Conservation (phyloP, 2,113 vertebrate species). For the Toxotes jaculatrix region DNA sequence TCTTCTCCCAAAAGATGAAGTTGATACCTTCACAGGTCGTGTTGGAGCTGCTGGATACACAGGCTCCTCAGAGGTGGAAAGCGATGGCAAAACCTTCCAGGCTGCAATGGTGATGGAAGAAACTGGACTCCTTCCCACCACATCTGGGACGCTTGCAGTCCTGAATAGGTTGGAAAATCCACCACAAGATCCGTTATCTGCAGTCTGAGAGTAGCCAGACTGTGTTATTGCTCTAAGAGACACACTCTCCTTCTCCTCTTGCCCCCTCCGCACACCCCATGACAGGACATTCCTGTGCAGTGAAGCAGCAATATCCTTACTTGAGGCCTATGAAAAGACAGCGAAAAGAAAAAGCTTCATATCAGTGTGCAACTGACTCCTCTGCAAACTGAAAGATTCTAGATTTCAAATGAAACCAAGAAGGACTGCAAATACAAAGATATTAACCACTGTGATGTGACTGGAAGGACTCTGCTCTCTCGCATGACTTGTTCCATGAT, state of each 20-base stretch:
- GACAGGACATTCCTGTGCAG: slow-evolving; percentile 73
- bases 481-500: slow-evolving; percentile 19
- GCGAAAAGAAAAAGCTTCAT: slow-evolving; percentile 23
- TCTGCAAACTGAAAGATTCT: slow-evolving; percentile 27
- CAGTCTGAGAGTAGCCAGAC: slow-evolving; percentile 46
- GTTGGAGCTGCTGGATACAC: slow-evolving; percentile 12
- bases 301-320: slow-evolving; percentile 56
- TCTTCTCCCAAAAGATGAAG: slow-evolving; percentile 17
- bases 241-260: slow-evolving; percentile 52
- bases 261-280: slow-evolving; percentile 50
- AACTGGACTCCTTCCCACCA: slow-evolving; percentile 56
- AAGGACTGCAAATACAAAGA: slow-evolving; percentile 33
- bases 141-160: slow-evolving; percentile 58
- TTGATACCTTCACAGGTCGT: slow-evolving; percentile 6
- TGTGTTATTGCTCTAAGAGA: slow-evolving; percentile 42
- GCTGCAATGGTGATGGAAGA: slow-evolving; percentile 85
- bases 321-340: slow-evolving; percentile 65
- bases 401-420: slow-evolving; percentile 36
- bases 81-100: slow-evolving; percentile 70
- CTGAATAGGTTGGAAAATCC: slow-evolving; percentile 46
- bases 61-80: slow-evolving; percentile 10
- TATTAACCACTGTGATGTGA: slow-evolving; percentile 23
- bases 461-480: slow-evolving; percentile 17
- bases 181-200: slow-evolving; percentile 10
- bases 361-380: slow-evolving; percentile 16